Evolutionary conservation across 2,888 invertebrate genomes (phyloP).

Genomic region (Ganaspis brasiliensis): DNA sequence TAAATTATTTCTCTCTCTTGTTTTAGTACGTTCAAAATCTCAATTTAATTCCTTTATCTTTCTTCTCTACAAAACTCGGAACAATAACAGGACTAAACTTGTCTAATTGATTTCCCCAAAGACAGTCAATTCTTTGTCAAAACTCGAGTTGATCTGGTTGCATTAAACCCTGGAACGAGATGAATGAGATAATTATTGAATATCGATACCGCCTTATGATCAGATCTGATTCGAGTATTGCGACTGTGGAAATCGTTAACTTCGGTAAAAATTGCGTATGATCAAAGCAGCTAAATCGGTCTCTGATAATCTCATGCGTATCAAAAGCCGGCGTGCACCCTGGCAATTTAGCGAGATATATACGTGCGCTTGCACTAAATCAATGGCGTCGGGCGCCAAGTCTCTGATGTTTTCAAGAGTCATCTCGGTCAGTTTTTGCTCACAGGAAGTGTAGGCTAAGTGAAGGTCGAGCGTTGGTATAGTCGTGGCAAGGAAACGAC

Average conservation of each 20-base stretch:
- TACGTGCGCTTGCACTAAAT: slow-evolving; percentile 62
- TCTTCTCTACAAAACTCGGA: too few species aligned
- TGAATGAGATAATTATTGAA: not conserved
- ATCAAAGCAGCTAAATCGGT: slow-evolving; percentile 51
- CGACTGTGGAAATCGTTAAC: slow-evolving; percentile 3
- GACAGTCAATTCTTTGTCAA: too few species aligned
- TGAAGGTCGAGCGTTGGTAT: slow-evolving; percentile 68
- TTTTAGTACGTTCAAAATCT: too few species aligned
- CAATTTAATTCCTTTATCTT: too few species aligned
- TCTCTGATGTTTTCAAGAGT: slow-evolving; percentile 74
- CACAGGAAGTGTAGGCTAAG: slow-evolving; percentile 69
- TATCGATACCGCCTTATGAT: slow-evolving; percentile 23
- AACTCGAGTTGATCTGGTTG: too few species aligned
- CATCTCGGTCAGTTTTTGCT: slow-evolving; percentile 69
- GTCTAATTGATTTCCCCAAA: too few species aligned
- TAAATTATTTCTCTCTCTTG: too few species aligned
- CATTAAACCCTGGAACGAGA: too few species aligned
- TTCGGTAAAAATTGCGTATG: slow-evolving; percentile 14
- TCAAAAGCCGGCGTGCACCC: slow-evolving; percentile 51
- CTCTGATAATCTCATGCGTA: slow-evolving; percentile 61
- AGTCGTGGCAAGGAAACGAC: slow-evolving; percentile 40
- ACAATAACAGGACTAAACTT: too few species aligned
- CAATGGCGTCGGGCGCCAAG: slow-evolving; percentile 68
- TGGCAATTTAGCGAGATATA: slow-evolving; percentile 62
- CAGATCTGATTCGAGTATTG: not conserved